Evolutionary conservation across 1,140 invertebrate genomes (phyloP).

Genomic region (Achroia grisella): DNA sequence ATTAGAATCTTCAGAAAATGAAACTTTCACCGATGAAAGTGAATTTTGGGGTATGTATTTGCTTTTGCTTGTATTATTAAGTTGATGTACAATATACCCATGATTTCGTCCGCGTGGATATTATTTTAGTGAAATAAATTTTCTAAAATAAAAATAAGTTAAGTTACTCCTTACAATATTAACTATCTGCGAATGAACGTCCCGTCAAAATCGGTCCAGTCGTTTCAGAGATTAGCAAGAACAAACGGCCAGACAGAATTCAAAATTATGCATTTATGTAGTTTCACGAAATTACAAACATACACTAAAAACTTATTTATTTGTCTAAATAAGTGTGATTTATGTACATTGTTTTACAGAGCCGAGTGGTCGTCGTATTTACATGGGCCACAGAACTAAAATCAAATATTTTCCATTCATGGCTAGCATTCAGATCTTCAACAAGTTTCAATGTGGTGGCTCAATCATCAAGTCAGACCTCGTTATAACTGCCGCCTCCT

Average conservation of each 20-base stretch:
- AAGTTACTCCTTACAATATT: too few species aligned
- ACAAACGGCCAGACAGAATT: too few species aligned
- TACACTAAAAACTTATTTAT: background rate
- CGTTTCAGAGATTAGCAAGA: too few species aligned
- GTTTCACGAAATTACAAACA: too few species aligned
- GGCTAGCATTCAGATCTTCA: slow-evolving; percentile 49
- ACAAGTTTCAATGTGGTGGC: slow-evolving; percentile 48
- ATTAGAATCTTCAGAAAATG: slow-evolving; percentile 4
- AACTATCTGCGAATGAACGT: too few species aligned
- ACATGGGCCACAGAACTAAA: slow-evolving; percentile 31
- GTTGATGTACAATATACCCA: background rate
- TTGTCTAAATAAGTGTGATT: background rate
- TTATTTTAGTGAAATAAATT: too few species aligned
- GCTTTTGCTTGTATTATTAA: background rate
- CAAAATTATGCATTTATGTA: too few species aligned
- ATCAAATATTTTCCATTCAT: slow-evolving; percentile 55
- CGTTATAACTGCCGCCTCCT: slow-evolving; percentile 42
- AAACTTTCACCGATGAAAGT: slow-evolving; percentile 13
- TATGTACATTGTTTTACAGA: slow-evolving; percentile 6
- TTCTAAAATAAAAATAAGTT: too few species aligned
- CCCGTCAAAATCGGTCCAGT: too few species aligned
- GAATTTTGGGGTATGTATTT: slow-evolving; percentile 44
- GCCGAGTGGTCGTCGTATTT: slow-evolving; percentile 40
- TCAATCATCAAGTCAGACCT: slow-evolving; percentile 44
- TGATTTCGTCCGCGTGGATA: too few species aligned